Evolutionary conservation across 2,113 vertebrate genomes (phyloP).

Genomic region (Kryptolebias marmoratus): DNA sequence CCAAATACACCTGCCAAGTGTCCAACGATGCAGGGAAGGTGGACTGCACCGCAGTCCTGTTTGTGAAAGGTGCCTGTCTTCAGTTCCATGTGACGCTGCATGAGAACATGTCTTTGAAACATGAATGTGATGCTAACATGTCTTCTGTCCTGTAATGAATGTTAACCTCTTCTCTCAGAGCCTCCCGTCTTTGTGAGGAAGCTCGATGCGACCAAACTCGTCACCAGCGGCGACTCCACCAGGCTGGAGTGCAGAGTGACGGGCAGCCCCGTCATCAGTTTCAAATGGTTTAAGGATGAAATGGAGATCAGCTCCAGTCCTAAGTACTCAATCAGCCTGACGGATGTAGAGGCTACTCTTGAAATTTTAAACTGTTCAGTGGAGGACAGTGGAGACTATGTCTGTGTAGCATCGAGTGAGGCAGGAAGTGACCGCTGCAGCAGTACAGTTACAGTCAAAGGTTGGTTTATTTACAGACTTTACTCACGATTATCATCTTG

Average conservation of each 20-base stretch:
- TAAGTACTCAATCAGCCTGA: constrained; percentile 83
- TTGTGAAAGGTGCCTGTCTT: constrained; percentile 93
- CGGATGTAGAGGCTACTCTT: constrained; percentile 83
- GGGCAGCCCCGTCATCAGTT: constrained; percentile 91
- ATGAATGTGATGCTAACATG: constrained; percentile 23
- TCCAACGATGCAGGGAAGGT: constrained; percentile 91
- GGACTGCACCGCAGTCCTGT: constrained; percentile 87
- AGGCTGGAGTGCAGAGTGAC: constrained; percentile 89
- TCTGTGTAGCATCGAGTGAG: constrained; percentile 92
- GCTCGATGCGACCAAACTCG: constrained; percentile 86
- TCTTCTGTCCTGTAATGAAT: constrained; percentile 38
- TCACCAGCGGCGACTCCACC: constrained; percentile 83
- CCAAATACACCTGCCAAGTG: constrained; percentile 91
- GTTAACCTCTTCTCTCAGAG: constrained; percentile 84
- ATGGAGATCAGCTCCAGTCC: constrained; percentile 85
- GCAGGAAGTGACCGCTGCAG: constrained; percentile 92
- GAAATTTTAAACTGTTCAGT: constrained; percentile 76
- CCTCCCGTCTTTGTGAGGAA: constrained; percentile 90
- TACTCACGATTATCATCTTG: not conserved
- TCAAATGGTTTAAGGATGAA: constrained; percentile 93
- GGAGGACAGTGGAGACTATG: constrained; percentile 92
- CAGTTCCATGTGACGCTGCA: constrained; percentile 43
- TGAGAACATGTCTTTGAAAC: constrained; percentile 34
- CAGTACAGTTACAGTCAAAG: constrained; percentile 92
- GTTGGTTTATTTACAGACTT: constrained; percentile 75